Conservation (phyloP, 1,140 invertebrate genomes). For the Tyrophagus putrescentiae region DNA sequence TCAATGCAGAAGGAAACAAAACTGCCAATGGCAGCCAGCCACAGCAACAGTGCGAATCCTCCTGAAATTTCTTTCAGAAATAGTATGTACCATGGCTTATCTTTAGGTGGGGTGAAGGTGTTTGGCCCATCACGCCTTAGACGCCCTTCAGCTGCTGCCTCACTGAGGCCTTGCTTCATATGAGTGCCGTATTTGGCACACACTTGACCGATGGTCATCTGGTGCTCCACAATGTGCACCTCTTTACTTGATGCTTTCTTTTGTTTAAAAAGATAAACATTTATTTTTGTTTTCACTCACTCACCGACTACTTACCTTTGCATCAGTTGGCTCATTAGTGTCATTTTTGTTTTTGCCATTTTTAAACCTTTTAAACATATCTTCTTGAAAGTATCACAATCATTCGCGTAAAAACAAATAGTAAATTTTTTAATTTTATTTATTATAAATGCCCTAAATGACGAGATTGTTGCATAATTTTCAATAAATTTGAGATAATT, state of each 20-base stretch:
- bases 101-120: conserved; percentile 46
- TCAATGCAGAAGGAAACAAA: conserved; percentile 47
- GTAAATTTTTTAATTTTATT: no score
- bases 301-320: no score
- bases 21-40: conserved; percentile 56
- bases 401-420: no score
- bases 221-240: conserved; percentile 3
- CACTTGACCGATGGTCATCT: conserved; percentile 44
- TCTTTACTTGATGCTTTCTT: background rate
- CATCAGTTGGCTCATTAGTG: no score
- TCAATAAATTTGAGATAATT: no score
- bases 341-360: no score
- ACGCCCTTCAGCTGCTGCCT: conserved; percentile 45
- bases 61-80: conserved; percentile 48
- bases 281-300: no score
- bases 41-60: conserved; percentile 58
- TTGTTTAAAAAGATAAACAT: conserved; percentile 40
- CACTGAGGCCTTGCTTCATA: conserved; percentile 61
- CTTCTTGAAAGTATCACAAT: no score
- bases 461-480: no score
- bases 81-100: conserved; percentile 34
- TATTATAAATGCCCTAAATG: no score
- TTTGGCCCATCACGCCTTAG: conserved; percentile 47
- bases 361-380: no score
- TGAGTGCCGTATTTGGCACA: conserved; percentile 88